Conservation (phyloP, 2,113 vertebrate genomes). For the Odocoileus virginianus region DNA sequence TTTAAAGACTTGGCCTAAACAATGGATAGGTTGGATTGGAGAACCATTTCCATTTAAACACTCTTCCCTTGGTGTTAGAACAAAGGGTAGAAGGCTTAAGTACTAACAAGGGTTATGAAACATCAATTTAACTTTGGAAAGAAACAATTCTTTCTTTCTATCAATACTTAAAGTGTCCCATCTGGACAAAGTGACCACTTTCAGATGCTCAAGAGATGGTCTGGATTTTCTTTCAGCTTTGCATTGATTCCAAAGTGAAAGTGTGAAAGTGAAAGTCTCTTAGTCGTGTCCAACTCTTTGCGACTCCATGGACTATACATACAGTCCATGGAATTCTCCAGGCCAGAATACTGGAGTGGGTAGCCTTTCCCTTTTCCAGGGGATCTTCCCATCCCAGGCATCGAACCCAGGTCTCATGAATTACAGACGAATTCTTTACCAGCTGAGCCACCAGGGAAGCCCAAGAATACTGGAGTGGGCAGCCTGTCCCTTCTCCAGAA, state of each 20-base stretch:
- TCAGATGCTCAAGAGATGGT: background rate
- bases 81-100: background rate
- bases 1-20: background rate
- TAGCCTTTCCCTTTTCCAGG: background rate
- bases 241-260: background rate
- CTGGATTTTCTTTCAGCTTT: background rate
- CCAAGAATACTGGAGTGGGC: background rate
- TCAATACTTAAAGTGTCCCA: background rate
- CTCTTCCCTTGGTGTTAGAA: background rate
- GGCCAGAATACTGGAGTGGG: background rate
- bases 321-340: background rate
- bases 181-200: background rate
- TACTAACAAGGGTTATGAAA: background rate
- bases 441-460: background rate
- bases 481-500: background rate
- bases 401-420: background rate
- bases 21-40: background rate
- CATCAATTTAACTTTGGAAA: background rate
- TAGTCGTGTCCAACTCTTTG: background rate
- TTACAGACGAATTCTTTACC: background rate
- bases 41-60: background rate
- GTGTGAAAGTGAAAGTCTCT: background rate
- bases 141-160: background rate
- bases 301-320: background rate
- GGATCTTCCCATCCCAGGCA: background rate